phyloP scores from a whole-genome alignment of 2,888 invertebrate species.

The Chloroclysta siterata region DNA sequence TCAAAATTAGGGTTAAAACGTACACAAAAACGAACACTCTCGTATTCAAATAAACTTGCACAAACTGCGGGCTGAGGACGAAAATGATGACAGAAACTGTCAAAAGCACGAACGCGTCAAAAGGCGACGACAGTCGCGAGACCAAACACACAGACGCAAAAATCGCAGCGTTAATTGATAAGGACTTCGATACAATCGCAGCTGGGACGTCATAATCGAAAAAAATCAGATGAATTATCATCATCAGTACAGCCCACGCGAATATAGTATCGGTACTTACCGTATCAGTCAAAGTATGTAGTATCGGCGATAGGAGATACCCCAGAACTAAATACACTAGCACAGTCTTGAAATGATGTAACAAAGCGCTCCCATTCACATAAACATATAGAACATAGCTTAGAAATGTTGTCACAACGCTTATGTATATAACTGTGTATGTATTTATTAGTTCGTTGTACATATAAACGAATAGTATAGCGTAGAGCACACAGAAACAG shows the following conservation, averaged over 20 bases:
- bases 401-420: conserved; percentile 81
- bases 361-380: conserved; percentile 55
- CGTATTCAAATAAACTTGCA: conserved; percentile 86
- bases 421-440: conserved; percentile 85
- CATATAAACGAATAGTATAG: conserved; percentile 89
- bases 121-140: conserved; percentile 93
- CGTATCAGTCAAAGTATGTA: conserved; percentile 97
- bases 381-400: conserved; percentile 87
- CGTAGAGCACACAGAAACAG: conserved; percentile 90
- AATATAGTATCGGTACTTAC: conserved; percentile 99
- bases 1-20: conserved; percentile 77
- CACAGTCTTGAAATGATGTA: conserved; percentile 90
- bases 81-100: conserved; percentile 95
- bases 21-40: conserved; percentile 82
- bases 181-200: conserved; percentile 94
- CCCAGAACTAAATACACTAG: conserved; percentile 94
- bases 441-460: conserved; percentile 88
- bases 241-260: conserved; percentile 94
- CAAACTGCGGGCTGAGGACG: conserved; percentile 93
- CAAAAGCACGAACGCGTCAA: conserved; percentile 95
- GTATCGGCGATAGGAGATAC: conserved; percentile 94
- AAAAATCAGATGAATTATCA: conserved; percentile 94
- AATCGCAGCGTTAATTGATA: conserved; percentile 97
- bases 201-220: conserved; percentile 96
- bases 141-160: conserved; percentile 98